Conservation (phyloP, 2,113 vertebrate genomes). For the Antechinus flavipes region DNA sequence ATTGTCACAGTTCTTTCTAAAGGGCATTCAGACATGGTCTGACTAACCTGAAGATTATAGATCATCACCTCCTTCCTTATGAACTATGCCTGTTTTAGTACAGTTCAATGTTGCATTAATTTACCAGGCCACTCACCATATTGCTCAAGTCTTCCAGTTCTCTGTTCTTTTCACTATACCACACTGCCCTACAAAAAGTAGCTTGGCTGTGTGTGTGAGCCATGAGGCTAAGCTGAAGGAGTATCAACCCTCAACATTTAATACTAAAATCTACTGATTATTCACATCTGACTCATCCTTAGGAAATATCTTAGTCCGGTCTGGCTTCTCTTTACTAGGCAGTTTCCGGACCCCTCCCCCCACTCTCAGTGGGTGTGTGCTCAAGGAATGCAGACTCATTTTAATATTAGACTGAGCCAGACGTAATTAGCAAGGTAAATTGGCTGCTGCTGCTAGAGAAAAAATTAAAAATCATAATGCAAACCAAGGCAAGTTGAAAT, state of each 20-base stretch:
- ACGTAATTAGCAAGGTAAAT: slow-evolving; percentile 6
- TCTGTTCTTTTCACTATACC: background rate
- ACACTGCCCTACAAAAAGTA: background rate
- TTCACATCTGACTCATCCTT: background rate
- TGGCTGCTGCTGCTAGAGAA: background rate
- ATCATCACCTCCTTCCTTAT: background rate
- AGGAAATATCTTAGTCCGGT: background rate
- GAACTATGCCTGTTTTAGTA: background rate
- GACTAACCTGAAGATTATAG: background rate
- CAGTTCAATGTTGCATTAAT: background rate
- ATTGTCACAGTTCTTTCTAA: background rate
- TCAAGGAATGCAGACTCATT: background rate
- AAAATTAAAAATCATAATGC: slow-evolving; percentile 7
- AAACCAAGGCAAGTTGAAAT: background rate
- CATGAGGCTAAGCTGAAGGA: background rate
- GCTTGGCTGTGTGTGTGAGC: background rate
- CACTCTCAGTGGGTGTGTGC: background rate
- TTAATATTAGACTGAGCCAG: slow-evolving; percentile 5
- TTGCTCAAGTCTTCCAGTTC: background rate
- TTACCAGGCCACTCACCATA: background rate
- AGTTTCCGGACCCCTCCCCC: background rate
- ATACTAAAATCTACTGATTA: background rate
- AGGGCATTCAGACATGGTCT: background rate
- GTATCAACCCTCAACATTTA: background rate
- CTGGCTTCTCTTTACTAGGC: background rate